phyloP scores from a whole-genome alignment of 1,140 invertebrate genomes.

The Drosophila sturtevanti region DNA sequence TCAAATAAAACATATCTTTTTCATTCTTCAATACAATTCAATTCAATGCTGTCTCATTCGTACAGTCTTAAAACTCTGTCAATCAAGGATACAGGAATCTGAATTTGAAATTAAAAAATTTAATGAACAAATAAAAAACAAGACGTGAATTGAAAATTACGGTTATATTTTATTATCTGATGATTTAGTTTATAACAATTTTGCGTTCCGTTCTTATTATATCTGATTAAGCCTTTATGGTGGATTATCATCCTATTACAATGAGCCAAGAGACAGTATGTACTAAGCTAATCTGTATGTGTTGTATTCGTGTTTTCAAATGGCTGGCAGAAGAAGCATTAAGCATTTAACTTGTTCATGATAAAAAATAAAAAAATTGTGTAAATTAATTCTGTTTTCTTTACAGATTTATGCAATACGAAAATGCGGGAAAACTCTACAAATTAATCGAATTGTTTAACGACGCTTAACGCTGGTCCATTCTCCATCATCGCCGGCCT shows the following conservation, averaged over 20 bases:
- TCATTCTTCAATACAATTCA: too few species aligned
- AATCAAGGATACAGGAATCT: too few species aligned
- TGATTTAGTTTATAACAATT: neutral
- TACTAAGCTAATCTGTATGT: neutral
- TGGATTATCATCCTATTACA: slow-evolving; percentile 7
- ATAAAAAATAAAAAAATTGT: slow-evolving; percentile 42
- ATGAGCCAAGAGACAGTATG: neutral
- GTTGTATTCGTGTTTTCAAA: neutral
- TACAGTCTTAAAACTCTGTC: too few species aligned
- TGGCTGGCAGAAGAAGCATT: slow-evolving; percentile 46
- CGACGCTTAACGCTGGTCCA: slow-evolving; percentile 81
- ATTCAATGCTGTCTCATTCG: too few species aligned
- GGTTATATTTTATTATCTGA: slow-evolving; percentile 2
- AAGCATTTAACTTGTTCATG: slow-evolving; percentile 33
- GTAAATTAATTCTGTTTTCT: slow-evolving; percentile 48
- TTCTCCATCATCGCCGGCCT: slow-evolving; percentile 75
- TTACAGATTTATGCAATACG: slow-evolving; percentile 20
- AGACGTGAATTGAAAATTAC: neutral
- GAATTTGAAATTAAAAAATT: too few species aligned
- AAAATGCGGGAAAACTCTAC: slow-evolving; percentile 49
- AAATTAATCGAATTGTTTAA: slow-evolving; percentile 48
- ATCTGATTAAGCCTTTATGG: neutral
- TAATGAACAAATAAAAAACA: neutral
- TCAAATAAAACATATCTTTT: too few species aligned
- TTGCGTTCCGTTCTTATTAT: neutral